Base-by-base conservation (phyloP, 2,797 vertebrate species). In the Synanceia verrucosa region DNA sequence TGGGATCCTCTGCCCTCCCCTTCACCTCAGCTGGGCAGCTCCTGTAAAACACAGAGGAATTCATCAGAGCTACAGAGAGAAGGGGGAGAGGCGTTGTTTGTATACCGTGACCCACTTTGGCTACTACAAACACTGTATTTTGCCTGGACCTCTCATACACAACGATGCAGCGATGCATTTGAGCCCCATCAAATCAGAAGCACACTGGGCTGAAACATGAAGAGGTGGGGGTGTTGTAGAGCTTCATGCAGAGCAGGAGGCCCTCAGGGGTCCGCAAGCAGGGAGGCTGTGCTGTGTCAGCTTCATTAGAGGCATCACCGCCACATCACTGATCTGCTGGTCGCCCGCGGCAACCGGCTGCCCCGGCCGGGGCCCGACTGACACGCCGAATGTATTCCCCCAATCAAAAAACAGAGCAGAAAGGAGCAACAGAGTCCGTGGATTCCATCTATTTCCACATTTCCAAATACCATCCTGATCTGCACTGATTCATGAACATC, bases 271-370 rank as follows among this genome's bases (percentile, higher is more conserved):
- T 66, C 86, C 66, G 58, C 55, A 53, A 79, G 82, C 76, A 88
- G 64, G 79, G 82, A 89, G 90, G 88, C 92, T 92, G 90, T 89
- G 90, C 91, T 89, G 87, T 92, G 91, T 93, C 93, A 94, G 92
- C 92, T 93, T 94, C 92, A 92, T 94, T 94, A 92, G 91, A 93
- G 92, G 85, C 92, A 93, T 93, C 89, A 90, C 81, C 89, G 88
- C 90, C 92, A 94, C 91, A 93, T 92, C 91, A 86, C 87, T 90
- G 91, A 91, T 90, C 87, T 81, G 86, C 79, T 75, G 87, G 78
- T 92, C 83, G 90, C 91, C 91, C 58, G 65, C 82, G 85, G 91
- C 93, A 86, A 80, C 85, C 64, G 73, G 81, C 87, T 79, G 87
- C 88, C 88, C 82, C 65, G 29, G 76, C 68, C 71, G 10, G 60